Evolutionary conservation across 1,140 invertebrate genomes (phyloP).

Genomic region (Nilaparvata lugens): DNA sequence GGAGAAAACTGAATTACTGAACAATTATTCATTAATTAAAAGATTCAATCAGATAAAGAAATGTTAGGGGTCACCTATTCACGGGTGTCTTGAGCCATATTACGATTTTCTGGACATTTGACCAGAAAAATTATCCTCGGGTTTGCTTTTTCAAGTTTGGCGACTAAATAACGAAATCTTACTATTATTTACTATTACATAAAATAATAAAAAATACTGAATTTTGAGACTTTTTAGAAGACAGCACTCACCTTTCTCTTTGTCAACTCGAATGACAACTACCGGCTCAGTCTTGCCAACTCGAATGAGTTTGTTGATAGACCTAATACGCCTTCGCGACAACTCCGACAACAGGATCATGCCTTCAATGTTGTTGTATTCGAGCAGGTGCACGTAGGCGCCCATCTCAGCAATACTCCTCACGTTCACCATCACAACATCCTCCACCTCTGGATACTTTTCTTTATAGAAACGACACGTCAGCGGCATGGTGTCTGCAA

Average conservation of each 20-base stretch:
- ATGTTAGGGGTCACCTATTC: too few relatives aligned
- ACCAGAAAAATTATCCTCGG: too few relatives aligned
- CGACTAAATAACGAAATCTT: too few relatives aligned
- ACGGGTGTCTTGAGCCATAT: too few relatives aligned
- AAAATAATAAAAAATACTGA: too few relatives aligned
- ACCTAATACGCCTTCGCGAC: slow-evolving; percentile 94
- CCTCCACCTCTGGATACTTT: slow-evolving; percentile 96
- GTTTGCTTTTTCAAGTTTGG: too few relatives aligned
- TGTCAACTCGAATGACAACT: slow-evolving; percentile 98
- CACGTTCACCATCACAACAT: slow-evolving; percentile 99
- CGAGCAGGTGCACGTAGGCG: slow-evolving; percentile 94
- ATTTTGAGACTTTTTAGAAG: not conserved
- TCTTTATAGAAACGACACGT: slow-evolving; percentile 97
- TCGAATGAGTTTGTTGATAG: slow-evolving; percentile 98
- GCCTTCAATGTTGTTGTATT: slow-evolving; percentile 99
- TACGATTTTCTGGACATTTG: too few relatives aligned
- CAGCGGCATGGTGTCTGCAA: slow-evolving; percentile 61
- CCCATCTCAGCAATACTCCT: slow-evolving; percentile 99
- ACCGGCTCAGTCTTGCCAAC: slow-evolving; percentile 98
- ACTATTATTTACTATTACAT: too few relatives aligned
- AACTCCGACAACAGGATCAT: slow-evolving; percentile 94
- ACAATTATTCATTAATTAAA: too few relatives aligned
- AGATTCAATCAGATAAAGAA: too few relatives aligned
- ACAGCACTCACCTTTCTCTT: slow-evolving; percentile 82
- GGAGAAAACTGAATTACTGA: too few relatives aligned